Percentiles rank a stretch among this genome's conserved stretches.
These are phyloP conservation scores for Lithophane ornitopus DNA, from an alignment of 2,888 invertebrate genomes.

Conservation along the genomic window DNA sequence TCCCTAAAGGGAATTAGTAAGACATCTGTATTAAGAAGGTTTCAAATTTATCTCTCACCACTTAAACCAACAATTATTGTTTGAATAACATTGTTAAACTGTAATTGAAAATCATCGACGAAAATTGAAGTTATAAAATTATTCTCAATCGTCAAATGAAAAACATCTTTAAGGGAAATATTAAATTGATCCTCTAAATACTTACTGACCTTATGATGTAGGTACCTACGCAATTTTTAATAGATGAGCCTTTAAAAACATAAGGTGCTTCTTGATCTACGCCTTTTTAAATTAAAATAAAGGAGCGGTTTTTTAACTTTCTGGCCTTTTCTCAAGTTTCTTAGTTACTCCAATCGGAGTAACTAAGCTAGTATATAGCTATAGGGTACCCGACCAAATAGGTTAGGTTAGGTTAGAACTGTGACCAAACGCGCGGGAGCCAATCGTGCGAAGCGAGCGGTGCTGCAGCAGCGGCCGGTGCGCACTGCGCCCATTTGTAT, in stretches of 20 bases:
- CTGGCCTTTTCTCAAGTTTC: too few species aligned
- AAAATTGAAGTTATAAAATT: not conserved
- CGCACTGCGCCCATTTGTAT: not conserved
- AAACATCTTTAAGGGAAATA: not conserved
- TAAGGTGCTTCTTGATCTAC: not conserved
- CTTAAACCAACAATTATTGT: not conserved
- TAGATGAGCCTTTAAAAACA: not conserved
- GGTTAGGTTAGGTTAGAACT: not conserved
- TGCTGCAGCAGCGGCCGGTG: too few species aligned
- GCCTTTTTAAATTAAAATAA: not conserved
- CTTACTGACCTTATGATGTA: too few species aligned
- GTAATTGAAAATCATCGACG: not conserved
- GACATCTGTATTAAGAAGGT: not conserved
- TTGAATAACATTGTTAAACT: not conserved
- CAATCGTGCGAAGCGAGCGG: not conserved
- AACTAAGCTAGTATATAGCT: not conserved
- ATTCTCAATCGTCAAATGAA: not conserved
- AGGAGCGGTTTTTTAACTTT: not conserved
- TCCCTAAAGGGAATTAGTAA: not conserved
- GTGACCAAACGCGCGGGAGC: too few species aligned
- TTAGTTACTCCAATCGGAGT: not conserved
- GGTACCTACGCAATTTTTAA: not conserved
- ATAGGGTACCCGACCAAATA: not conserved
- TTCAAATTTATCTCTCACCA: too few species aligned
- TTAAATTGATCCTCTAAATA: not conserved